A percentile compares a stretch with the other conserved stretches of the same genome.
Conservation (phyloP, 2,888 invertebrate species). For the Apoda limacodes region DNA sequence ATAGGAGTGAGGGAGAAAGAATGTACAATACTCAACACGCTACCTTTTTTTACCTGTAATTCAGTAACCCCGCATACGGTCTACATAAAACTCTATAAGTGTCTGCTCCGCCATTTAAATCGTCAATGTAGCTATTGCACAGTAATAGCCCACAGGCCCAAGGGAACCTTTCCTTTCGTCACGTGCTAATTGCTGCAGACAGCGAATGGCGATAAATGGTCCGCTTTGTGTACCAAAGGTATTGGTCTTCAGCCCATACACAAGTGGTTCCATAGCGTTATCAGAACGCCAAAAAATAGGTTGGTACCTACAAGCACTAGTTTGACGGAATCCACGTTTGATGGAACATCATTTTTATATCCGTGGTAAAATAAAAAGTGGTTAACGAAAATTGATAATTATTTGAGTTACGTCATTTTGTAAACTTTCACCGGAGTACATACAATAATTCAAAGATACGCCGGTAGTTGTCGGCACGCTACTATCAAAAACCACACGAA, state of each 20-base stretch:
- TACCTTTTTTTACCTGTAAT: no score
- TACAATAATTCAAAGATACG: slow-evolving; percentile 7
- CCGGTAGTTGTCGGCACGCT: slow-evolving; percentile 4
- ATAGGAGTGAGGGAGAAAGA: no score
- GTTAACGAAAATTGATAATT: slow-evolving; percentile 7
- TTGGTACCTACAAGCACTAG: slow-evolving; percentile 9
- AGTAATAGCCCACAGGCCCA: background rate
- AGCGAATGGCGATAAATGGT: no score
- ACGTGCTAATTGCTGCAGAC: no score
- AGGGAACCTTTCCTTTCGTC: background rate
- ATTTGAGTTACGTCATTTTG: slow-evolving; percentile 9
- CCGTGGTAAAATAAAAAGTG: slow-evolving; percentile 8
- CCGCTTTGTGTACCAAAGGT: no score
- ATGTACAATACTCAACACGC: no score
- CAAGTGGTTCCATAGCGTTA: slow-evolving; percentile 1
- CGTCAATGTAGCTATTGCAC: slow-evolving; percentile 2
- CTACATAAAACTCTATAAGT: no score
- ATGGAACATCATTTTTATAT: slow-evolving; percentile 11
- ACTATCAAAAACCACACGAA: slow-evolving; percentile 12
- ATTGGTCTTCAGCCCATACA: background rate
- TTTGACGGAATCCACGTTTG: slow-evolving; percentile 5
- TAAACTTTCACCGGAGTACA: slow-evolving; percentile 6
- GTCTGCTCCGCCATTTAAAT: slow-evolving; percentile 2
- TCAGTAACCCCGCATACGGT: no score
- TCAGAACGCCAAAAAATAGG: slow-evolving; percentile 8